Evolutionary conservation across 2,888 invertebrate species (phyloP), one percentile per base, ranked within the genome.

Genomic region (Plebejus argus): DNA sequence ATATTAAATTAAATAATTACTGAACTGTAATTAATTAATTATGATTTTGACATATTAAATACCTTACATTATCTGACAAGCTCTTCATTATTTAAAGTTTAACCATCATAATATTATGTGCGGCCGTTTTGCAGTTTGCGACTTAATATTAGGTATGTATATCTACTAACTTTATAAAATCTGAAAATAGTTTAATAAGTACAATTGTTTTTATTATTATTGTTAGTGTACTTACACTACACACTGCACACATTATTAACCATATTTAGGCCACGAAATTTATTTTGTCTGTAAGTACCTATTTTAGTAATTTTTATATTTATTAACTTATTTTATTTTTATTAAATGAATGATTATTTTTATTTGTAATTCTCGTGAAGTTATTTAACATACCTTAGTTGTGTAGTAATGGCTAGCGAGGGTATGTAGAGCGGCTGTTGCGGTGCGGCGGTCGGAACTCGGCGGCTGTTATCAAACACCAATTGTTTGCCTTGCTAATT

Each of bases 401-500:
- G 15, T 33, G 18, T 6, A 70, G 35, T n/a, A n/a, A 39, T 12
- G 61, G 23, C 28, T 7, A 33, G 33, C 66, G 28, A 12, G 23
- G 15, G 66, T 33, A 66, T 28, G 28, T 33, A 66, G 6, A 28
- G 66, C 66, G 28, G 33, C 18, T 66, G 7, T 12, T 23, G 28
- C 5, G 66, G 49, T 53, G 53, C 53, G 53, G 28, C 28, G 28
- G 8, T 1, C 4, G 39, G 28, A 1, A 18, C n/a, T 15, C 45
- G 23, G 23, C 28, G 76, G 76, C 81, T 85, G 85, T 86, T 87
- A 85, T 86, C 84, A 85, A 88, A 86, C 84, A 85, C 78, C 78
- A 79, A 80, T 84, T 90, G 90, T 90, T 90, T 88, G 83, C 80
- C 79, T 80, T 79, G 83, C 82, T 90, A 89, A 90, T 88, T 89